A percentile compares a stretch with the other conserved stretches of the same genome.
phyloP scores from a whole-genome alignment of 2,797 vertebrate genomes.

The Neostethus bicornis region DNA sequence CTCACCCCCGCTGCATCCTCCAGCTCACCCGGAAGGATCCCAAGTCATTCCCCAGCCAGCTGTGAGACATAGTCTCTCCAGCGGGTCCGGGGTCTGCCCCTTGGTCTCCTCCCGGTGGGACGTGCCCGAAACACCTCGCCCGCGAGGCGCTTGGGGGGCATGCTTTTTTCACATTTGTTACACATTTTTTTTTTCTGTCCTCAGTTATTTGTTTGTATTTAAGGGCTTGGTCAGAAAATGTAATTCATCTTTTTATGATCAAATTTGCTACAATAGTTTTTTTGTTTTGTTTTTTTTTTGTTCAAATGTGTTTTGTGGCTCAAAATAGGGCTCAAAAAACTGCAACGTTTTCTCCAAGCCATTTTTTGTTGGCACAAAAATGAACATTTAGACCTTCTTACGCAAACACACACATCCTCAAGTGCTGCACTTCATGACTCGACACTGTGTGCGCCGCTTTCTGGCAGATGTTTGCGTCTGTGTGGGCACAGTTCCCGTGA shows the following conservation, averaged over 20 bases:
- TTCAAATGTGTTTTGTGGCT: background rate
- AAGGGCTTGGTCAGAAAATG: background rate
- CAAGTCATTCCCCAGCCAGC: no score
- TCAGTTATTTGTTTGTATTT: no score
- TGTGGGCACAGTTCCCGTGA: conserved; percentile 67
- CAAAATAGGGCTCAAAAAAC: no score
- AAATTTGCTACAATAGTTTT: background rate
- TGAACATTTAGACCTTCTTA: background rate
- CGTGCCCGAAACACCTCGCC: no score
- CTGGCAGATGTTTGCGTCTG: conserved; percentile 64
- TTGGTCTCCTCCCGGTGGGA: no score
- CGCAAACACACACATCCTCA: conserved; percentile 7
- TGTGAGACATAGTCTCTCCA: no score
- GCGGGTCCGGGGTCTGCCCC: no score
- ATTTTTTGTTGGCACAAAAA: conserved; percentile 7
- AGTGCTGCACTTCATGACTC: conserved; percentile 45
- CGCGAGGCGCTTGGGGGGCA: no score
- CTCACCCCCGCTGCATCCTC: no score
- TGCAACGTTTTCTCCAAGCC: conserved; percentile 1
- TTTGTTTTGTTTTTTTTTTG: background rate
- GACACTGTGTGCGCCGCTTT: conserved; percentile 25
- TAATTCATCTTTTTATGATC: background rate
- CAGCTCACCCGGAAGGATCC: no score
- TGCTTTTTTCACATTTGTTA: no score
- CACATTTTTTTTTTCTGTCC: no score